These are phyloP conservation scores for Apistogramma diplotaenia DNA, from an alignment of 2,113 vertebrate species.

Conservation along the genomic window DNA sequence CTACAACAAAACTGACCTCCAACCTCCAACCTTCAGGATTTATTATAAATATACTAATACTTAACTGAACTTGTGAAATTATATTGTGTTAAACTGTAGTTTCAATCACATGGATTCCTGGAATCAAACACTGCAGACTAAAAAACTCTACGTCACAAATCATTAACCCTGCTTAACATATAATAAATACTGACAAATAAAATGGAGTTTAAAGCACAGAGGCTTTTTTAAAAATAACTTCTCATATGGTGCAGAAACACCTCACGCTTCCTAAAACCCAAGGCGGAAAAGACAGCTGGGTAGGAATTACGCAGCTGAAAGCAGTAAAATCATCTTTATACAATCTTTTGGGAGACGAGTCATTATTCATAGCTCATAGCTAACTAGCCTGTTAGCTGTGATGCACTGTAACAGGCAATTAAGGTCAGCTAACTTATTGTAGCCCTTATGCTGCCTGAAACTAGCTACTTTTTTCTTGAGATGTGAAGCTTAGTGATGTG, in stretches of 20 bases:
- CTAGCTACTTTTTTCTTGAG: neutral
- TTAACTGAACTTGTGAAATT: neutral
- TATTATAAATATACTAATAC: neutral
- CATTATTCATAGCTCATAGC: neutral
- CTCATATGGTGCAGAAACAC: neutral
- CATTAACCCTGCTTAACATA: neutral
- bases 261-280: neutral
- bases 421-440: neutral
- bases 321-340: neutral
- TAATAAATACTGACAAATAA: neutral
- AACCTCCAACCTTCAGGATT: neutral
- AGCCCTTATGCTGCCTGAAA: neutral
- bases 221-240: neutral
- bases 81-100: neutral
- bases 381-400: neutral
- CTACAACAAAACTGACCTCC: neutral
- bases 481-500: neutral
- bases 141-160: too few relatives aligned
- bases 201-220: neutral
- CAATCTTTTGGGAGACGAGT: neutral
- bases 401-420: neutral
- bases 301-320: neutral
- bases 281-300: neutral
- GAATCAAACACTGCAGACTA: neutral
- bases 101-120: neutral